Evolutionary conservation across 2,797 vertebrate species (phyloP).

Genomic region (Sternotherus odoratus): DNA sequence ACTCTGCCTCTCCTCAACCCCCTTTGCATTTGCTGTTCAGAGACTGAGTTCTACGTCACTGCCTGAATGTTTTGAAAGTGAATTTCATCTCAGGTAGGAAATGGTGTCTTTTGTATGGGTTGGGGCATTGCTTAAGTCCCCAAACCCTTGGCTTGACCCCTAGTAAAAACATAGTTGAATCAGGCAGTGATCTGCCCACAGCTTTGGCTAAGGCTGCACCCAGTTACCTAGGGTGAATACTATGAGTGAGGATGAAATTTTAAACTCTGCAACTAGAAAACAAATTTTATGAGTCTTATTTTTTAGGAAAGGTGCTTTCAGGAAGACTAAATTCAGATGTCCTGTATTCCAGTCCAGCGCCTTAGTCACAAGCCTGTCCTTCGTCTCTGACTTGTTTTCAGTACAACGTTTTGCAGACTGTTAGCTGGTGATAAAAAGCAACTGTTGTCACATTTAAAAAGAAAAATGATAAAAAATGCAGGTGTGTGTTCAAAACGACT

Average conservation of each 20-base stretch:
- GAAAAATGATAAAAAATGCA: neutral
- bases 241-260: neutral
- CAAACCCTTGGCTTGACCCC: neutral
- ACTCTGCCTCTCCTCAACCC: neutral
- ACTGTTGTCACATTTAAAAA: neutral
- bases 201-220: neutral
- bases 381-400: neutral
- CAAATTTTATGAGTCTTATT: neutral
- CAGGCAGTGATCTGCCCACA: accelerated
- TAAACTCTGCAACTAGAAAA: neutral
- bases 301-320: neutral
- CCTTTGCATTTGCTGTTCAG: neutral
- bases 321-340: neutral
- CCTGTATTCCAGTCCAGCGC: neutral
- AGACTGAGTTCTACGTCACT: neutral
- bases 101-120: neutral
- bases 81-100: neutral
- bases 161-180: neutral
- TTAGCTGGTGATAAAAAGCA: neutral
- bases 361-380: neutral
- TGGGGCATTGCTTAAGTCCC: neutral
- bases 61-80: neutral
- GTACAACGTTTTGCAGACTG: neutral
- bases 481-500: neutral
- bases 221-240: neutral